Conservation (phyloP, 2,888 invertebrate genomes). For the Cheilosia impressa region DNA sequence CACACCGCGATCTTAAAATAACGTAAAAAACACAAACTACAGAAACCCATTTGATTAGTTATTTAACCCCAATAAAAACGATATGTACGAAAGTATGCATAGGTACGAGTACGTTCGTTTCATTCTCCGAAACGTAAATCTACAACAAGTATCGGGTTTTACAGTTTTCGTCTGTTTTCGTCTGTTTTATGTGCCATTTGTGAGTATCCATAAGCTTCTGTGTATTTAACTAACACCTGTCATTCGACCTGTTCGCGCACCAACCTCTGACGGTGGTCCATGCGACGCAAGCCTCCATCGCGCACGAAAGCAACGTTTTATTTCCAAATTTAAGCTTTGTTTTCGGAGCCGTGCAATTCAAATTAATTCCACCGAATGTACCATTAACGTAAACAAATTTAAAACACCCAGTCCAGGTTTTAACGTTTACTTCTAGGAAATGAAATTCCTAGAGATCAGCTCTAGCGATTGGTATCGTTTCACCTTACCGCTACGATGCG, state of each 20-base stretch:
- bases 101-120: conserved; percentile 36
- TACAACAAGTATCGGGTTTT: conserved; percentile 74
- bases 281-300: conserved; percentile 9
- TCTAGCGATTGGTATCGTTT: conserved; percentile 62
- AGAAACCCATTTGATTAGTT: conserved; percentile 61
- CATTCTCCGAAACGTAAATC: conserved; percentile 64
- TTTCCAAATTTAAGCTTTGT: conserved; percentile 24
- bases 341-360: conserved; percentile 51
- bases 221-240: conserved; percentile 47
- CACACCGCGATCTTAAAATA: conserved; percentile 33
- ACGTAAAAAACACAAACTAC: conserved; percentile 33
- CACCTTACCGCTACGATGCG: conserved; percentile 25
- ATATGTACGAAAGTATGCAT: conserved; percentile 1
- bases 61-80: conserved; percentile 72
- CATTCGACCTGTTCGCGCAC: conserved; percentile 23
- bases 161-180: conserved; percentile 60
- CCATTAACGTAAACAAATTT: conserved; percentile 48
- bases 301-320: conserved; percentile 6
- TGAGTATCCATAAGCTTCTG: conserved; percentile 41
- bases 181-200: conserved; percentile 28
- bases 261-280: conserved; percentile 30
- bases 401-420: conserved; percentile 10
- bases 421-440: conserved; percentile 65
- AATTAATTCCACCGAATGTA: conserved; percentile 63
- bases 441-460: conserved; percentile 55